These are phyloP conservation scores for Aplysina aerophoba DNA, from an alignment of 37 sponge, comb jelly and placozoan genomes.

Conservation along the genomic window DNA sequence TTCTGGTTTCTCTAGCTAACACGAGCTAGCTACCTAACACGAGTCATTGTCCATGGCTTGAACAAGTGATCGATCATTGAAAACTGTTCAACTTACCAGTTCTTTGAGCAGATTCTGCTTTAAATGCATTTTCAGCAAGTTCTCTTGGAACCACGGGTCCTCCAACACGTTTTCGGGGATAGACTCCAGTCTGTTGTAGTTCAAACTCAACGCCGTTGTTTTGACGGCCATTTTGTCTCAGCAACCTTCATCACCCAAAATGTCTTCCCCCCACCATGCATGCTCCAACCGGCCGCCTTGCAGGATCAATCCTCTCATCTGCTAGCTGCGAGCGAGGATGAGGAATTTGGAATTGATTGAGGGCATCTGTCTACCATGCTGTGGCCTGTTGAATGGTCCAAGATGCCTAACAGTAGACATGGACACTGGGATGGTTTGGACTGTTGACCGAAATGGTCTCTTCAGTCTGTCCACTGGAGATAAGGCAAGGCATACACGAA, in stretches of 20 bases:
- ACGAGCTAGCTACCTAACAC: too few species aligned
- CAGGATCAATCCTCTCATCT: neutral
- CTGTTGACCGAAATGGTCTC: conserved; percentile 31
- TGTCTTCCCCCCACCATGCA: neutral
- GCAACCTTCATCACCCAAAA: neutral
- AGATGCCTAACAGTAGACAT: conserved; percentile 59
- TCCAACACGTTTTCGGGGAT: conserved; percentile 26
- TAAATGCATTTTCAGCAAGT: conserved; percentile 34
- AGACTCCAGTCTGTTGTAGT: conserved; percentile 31
- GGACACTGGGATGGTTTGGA: conserved; percentile 65
- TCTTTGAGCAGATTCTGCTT: conserved; percentile 39
- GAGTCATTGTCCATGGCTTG: too few species aligned
- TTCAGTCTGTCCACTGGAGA: conserved; percentile 36
- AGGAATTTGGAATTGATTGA: conserved; percentile 20
- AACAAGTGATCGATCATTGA: too few species aligned
- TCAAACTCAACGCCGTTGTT: neutral
- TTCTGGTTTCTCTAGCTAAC: too few species aligned
- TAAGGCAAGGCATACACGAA: neutral
- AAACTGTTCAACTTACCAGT: conserved; percentile 17
- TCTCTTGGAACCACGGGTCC: conserved; percentile 1
- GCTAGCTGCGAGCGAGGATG: neutral
- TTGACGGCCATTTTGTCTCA: conserved; percentile 6
- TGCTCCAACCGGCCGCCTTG: neutral
- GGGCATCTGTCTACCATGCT: conserved; percentile 26
- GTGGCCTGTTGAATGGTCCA: conserved; percentile 22